phyloP scores from a whole-genome alignment of 35 echinoderm and acorn worm genomes.

The Stichopus chloronotus region DNA sequence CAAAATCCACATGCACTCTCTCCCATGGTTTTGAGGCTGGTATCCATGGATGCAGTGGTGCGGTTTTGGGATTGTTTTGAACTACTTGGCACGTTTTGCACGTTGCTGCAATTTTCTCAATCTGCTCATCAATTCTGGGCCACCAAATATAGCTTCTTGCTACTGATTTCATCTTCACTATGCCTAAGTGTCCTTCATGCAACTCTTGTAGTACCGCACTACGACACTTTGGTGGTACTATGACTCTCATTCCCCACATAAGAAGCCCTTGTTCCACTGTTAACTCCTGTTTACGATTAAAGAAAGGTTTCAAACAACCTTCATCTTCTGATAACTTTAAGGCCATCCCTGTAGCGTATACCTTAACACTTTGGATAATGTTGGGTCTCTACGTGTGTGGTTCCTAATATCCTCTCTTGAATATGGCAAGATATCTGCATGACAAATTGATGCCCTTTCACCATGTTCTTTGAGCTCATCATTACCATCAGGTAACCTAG shows the following conservation, averaged over 20 bases:
- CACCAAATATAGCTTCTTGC: slow-evolving; percentile 64
- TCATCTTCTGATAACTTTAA: slow-evolving; percentile 42
- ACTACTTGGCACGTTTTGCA: slow-evolving; percentile 60
- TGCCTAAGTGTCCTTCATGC: slow-evolving; percentile 62
- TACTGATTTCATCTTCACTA: slow-evolving; percentile 72
- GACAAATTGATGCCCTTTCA: slow-evolving; percentile 3
- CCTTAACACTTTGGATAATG: slow-evolving; percentile 48
- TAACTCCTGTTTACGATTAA: slow-evolving; percentile 38
- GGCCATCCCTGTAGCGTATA: slow-evolving; percentile 63
- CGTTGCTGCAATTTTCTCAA: slow-evolving; percentile 52
- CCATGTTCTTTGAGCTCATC: neutral
- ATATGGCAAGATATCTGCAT: slow-evolving; percentile 49
- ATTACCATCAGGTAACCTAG: neutral
- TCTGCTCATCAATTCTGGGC: slow-evolving; percentile 66
- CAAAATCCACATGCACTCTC: slow-evolving; percentile 65
- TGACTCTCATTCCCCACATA: slow-evolving; percentile 47
- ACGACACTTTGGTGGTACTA: slow-evolving; percentile 47
- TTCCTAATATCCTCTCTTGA: slow-evolving; percentile 57
- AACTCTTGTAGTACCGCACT: slow-evolving; percentile 41
- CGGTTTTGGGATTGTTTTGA: slow-evolving; percentile 63
- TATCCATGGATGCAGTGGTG: slow-evolving; percentile 72
- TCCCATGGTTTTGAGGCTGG: slow-evolving; percentile 57
- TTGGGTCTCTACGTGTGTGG: slow-evolving; percentile 22
- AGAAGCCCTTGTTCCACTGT: slow-evolving; percentile 49
- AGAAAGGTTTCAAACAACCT: slow-evolving; percentile 58